phyloP scores from a whole-genome alignment of 1,140 invertebrate genomes.

The Drosophila tsacasi region DNA sequence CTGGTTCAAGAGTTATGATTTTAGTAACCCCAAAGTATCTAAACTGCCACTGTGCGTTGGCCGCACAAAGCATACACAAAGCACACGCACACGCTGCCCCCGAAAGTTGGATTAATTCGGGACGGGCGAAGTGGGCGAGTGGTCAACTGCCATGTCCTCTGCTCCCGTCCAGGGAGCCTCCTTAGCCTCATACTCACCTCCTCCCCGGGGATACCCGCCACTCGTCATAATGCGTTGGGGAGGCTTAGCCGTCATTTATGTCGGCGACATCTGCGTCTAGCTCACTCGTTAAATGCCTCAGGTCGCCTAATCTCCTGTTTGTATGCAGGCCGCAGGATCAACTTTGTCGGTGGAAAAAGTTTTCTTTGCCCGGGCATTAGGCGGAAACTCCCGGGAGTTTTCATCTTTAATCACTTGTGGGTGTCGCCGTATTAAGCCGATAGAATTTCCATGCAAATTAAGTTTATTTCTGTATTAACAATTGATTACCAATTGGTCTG shows the following conservation, averaged over 20 bases:
- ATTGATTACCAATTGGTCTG: slow-evolving; percentile 30
- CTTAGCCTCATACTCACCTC: not conserved
- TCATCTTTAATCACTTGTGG: not conserved
- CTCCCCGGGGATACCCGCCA: not conserved
- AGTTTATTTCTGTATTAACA: slow-evolving; percentile 24
- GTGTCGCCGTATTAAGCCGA: not conserved
- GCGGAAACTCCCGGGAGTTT: not conserved
- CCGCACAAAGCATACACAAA: no score
- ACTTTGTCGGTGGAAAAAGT: slow-evolving; percentile 29
- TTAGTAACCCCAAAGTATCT: no score
- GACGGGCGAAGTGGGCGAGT: slow-evolving; percentile 2
- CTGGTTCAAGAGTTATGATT: no score
- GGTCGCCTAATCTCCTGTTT: slow-evolving; percentile 64
- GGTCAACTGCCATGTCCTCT: slow-evolving; percentile 52
- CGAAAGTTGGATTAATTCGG: slow-evolving; percentile 24
- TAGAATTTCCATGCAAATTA: slow-evolving; percentile 25
- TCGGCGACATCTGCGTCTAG: slow-evolving; percentile 51
- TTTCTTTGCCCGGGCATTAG: not conserved
- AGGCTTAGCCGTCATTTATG: slow-evolving; percentile 55
- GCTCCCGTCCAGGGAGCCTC: not conserved
- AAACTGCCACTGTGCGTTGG: no score
- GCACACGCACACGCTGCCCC: slow-evolving; percentile 1
- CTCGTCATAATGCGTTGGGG: slow-evolving; percentile 32
- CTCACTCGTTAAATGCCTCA: slow-evolving; percentile 49
- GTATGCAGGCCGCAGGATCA: slow-evolving; percentile 58